phyloP scores from a whole-genome alignment of 2,888 invertebrate genomes.

The Latheticus oryzae region DNA sequence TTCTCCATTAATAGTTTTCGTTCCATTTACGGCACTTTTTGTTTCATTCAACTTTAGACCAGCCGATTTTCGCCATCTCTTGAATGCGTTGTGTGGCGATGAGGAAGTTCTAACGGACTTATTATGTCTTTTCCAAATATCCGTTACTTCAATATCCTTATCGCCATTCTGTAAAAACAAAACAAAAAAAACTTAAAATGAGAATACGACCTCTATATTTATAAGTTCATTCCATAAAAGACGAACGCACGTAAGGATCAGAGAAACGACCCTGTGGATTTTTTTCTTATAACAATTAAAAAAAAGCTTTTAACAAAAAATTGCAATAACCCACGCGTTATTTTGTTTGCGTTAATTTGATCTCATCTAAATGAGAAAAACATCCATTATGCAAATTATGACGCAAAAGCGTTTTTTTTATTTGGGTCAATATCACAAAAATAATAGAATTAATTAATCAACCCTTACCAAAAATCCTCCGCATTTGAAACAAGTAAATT shows the following conservation, averaged over 20 bases:
- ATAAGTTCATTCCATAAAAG: slow-evolving; percentile 25
- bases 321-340: slow-evolving; percentile 2
- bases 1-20: slow-evolving; percentile 43
- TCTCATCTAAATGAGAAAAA: no score
- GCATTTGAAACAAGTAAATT: slow-evolving; percentile 62
- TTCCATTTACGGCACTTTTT: slow-evolving; percentile 50
- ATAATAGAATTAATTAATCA: neutral
- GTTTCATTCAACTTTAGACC: slow-evolving; percentile 50
- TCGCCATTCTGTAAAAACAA: slow-evolving; percentile 61
- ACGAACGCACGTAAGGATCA: slow-evolving; percentile 6
- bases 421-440: neutral
- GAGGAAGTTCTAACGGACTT: slow-evolving; percentile 47
- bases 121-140: slow-evolving; percentile 58
- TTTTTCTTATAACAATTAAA: no score
- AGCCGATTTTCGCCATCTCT: slow-evolving; percentile 60
- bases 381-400: slow-evolving; percentile 43
- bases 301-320: no score
- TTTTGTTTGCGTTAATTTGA: no score
- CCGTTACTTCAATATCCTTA: slow-evolving; percentile 62
- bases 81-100: slow-evolving; percentile 61
- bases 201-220: slow-evolving; percentile 25
- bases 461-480: slow-evolving; percentile 60
- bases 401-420: slow-evolving; percentile 41
- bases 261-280: slow-evolving; percentile 41
- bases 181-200: slow-evolving; percentile 39